Evolutionary conservation across 2,797 vertebrate genomes (phyloP).

Genomic region (Pseudomugil tenellus): DNA sequence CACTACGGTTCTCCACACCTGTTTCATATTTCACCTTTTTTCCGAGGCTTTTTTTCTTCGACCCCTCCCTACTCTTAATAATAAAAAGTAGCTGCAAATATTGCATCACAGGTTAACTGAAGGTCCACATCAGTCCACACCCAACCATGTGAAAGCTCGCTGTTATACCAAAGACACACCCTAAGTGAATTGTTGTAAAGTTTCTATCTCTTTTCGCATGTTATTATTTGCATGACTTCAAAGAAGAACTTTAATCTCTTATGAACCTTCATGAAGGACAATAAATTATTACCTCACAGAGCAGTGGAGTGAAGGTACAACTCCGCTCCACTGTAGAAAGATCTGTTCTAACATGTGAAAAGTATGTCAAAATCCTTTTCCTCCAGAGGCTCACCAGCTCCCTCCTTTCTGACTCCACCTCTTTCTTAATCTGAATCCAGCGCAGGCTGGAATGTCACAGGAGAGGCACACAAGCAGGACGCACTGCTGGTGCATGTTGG

Average conservation of each 20-base stretch:
- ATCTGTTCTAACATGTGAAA: slow-evolving; percentile 4
- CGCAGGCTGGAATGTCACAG: not conserved
- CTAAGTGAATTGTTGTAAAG: not conserved
- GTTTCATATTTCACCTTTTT: slow-evolving; percentile 15
- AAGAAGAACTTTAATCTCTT: no score
- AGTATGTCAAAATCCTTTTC: slow-evolving; percentile 23
- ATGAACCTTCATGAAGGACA: no score
- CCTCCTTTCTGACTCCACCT: slow-evolving; percentile 12
- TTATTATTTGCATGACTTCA: no score
- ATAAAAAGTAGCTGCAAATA: slow-evolving; percentile 23
- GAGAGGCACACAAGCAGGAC: not conserved
- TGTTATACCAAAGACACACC: not conserved
- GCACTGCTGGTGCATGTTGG: not conserved
- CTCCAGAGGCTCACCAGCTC: slow-evolving; percentile 11
- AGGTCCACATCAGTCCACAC: slow-evolving; percentile 33
- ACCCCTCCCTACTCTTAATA: not conserved
- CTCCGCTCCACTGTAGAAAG: not conserved
- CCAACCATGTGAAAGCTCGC: slow-evolving; percentile 11
- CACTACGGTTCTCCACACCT: not conserved
- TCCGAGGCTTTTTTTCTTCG: not conserved
- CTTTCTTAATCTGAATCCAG: slow-evolving; percentile 24
- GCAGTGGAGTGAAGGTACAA: not conserved
- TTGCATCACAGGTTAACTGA: slow-evolving; percentile 30
- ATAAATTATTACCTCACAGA: not conserved
- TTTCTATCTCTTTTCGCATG: not conserved